phyloP scores from a whole-genome alignment of 1,140 invertebrate genomes.

The Drosophila varians region DNA sequence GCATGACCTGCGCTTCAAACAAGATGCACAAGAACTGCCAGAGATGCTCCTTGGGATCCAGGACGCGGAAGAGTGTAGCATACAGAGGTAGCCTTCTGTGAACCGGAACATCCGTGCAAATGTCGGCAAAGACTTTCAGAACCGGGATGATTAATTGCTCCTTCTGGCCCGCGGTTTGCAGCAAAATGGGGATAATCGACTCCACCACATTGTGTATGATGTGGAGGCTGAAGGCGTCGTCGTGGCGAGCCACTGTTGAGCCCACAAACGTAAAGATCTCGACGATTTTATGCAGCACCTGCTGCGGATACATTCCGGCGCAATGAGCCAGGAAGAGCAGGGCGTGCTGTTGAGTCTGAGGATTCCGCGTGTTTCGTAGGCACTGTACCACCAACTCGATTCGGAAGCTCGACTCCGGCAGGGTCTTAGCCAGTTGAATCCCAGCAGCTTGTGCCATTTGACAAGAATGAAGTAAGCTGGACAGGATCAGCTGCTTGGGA shows the following conservation, averaged over 20 bases:
- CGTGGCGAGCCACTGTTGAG: slow-evolving; percentile 93
- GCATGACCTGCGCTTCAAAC: slow-evolving; percentile 87
- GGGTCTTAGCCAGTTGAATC: slow-evolving; percentile 80
- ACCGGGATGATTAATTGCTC: slow-evolving; percentile 86
- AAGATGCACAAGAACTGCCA: slow-evolving; percentile 90
- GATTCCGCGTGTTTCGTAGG: slow-evolving; percentile 94
- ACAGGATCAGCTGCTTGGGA: slow-evolving; percentile 93
- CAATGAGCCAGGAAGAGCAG: slow-evolving; percentile 91
- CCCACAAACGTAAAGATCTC: slow-evolving; percentile 98
- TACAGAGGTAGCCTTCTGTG: slow-evolving; percentile 93
- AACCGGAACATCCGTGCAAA: slow-evolving; percentile 94
- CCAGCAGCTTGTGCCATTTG: slow-evolving; percentile 84
- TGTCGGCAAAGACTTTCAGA: slow-evolving; percentile 94
- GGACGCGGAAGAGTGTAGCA: slow-evolving; percentile 89
- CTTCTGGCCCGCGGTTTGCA: slow-evolving; percentile 71
- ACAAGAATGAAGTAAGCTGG: slow-evolving; percentile 90
- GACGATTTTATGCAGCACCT: slow-evolving; percentile 95
- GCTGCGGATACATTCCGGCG: slow-evolving; percentile 90
- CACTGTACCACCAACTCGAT: slow-evolving; percentile 94
- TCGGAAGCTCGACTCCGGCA: slow-evolving; percentile 87
- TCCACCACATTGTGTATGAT: slow-evolving; percentile 96
- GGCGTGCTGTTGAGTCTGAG: slow-evolving; percentile 97
- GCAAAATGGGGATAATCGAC: slow-evolving; percentile 93
- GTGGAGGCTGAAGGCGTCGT: slow-evolving; percentile 97
- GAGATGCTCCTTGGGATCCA: slow-evolving; percentile 89